Conservation (phyloP, 2,888 invertebrate genomes). For the Neocrepidodera transversa region DNA sequence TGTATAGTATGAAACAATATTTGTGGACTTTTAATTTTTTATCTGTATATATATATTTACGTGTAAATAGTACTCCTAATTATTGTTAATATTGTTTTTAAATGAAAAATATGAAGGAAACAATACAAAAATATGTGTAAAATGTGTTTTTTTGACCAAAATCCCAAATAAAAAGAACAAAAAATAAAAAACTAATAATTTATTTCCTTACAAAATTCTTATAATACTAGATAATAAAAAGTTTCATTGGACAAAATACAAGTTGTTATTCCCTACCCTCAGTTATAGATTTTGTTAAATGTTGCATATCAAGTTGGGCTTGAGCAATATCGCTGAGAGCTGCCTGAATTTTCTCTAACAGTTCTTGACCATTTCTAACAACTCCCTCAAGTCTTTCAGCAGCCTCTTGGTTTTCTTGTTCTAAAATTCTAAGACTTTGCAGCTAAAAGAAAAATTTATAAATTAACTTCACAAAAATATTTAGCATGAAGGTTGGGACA, state of each 20-base stretch:
- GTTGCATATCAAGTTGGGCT: constrained; percentile 88
- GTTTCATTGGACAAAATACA: not conserved
- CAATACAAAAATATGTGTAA: constrained; percentile 29
- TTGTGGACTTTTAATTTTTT: constrained; percentile 47
- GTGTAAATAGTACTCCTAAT: constrained; percentile 40
- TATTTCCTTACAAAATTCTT: not conserved
- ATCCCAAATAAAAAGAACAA: not conserved
- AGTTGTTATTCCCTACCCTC: constrained; percentile 42
- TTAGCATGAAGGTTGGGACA: too few species aligned
- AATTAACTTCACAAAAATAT: too few species aligned
- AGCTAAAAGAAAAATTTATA: constrained; percentile 47
- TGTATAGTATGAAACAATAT: constrained; percentile 22
- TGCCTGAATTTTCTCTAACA: constrained; percentile 87
- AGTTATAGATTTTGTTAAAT: constrained; percentile 56
- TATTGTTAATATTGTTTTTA: constrained; percentile 36
- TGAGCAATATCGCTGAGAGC: constrained; percentile 93
- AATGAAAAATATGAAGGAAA: constrained; percentile 30
- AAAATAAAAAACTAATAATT: not conserved
- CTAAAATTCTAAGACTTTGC: constrained; percentile 76
- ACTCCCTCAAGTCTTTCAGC: constrained; percentile 85
- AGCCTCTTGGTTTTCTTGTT: constrained; percentile 91
- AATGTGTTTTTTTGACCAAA: not conserved
- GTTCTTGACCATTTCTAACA: constrained; percentile 84
- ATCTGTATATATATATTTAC: constrained; percentile 47
- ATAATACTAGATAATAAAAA: not conserved